These are phyloP conservation scores for Bemisia tabaci DNA, from an alignment of 1,140 invertebrate genomes.

Conservation along the genomic window DNA sequence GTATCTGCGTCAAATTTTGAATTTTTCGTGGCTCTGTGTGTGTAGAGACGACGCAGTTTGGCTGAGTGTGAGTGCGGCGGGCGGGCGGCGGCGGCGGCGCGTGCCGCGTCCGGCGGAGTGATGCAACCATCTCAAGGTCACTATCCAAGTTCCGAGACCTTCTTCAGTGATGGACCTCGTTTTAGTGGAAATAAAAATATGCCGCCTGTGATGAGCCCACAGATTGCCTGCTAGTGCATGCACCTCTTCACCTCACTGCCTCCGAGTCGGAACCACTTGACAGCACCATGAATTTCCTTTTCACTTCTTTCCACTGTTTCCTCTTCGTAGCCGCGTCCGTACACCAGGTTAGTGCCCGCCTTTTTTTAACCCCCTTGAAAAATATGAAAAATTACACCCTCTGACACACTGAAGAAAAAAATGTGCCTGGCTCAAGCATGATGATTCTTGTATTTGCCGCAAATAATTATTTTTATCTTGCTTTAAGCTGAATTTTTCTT, in stretches of 20 bases:
- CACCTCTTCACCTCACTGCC: not conserved
- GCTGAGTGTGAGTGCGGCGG: not conserved
- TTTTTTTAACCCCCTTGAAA: no score
- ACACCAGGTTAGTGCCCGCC: not conserved
- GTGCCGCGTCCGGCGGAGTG: not conserved
- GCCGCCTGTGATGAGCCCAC: not conserved
- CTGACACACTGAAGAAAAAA: no score
- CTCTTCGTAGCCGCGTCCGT: not conserved
- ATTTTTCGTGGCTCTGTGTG: no score
- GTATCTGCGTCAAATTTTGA: no score
- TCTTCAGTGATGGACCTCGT: not conserved
- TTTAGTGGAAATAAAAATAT: not conserved
- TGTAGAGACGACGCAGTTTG: no score
- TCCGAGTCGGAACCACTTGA: not conserved
- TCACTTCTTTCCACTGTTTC: not conserved
- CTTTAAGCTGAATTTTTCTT: no score
- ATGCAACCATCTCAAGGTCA: not conserved
- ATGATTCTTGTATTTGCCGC: no score
- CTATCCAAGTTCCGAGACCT: not conserved
- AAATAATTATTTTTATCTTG: no score
- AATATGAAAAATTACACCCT: no score
- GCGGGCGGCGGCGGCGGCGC: no score
- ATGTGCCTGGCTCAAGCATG: no score
- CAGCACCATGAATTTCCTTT: not conserved
- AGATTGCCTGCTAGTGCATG: not conserved